Evolutionary conservation across 2,888 invertebrate genomes (phyloP), one percentile per base, ranked within the genome.

Genomic region (Heliconius cydno): DNA sequence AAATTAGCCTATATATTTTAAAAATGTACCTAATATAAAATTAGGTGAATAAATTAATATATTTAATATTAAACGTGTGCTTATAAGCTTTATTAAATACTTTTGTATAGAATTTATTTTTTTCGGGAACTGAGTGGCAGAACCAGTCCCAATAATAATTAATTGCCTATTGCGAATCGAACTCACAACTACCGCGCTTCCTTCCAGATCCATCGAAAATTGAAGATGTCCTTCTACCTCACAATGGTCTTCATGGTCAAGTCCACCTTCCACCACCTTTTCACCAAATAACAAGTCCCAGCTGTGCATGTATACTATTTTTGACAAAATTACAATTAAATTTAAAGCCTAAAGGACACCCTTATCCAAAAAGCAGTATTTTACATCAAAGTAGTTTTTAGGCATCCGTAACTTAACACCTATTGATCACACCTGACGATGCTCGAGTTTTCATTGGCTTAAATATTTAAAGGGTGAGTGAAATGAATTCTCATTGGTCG

Each of bases 371-470:
- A 71, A 65, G 63, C 63, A 63, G 75, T 75, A 75, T 75, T 75
- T 75, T 41, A 80, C 72, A 75, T 70, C 66, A 28, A 73, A 81
- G 79, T 72, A 75, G 75, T 77, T 78, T 82, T 78, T 76, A 81
- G 82, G 74, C 79, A 75, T 79, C 81, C 81, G 92, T 88, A 92
- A 92, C 83, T 70, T 79, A 85, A 92, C 86, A 91, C 92, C 89
- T 87, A 75, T 82, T 77, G 82, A 85, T 83, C 88, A 86, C 92
- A 92, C 92, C 92, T 92, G 92, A 90, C 82, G 57, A 80, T 86
- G 70, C 71, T 85, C 79, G 15, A 22, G 7, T 41, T 76, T 83
- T 84, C 83, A 92, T 92, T 92, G 92, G 92, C 83, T 60, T 66
- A 65, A 84, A 86, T 84, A 87, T 82, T 84, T 81, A 25, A 87